Evolutionary conservation across 2,888 invertebrate species (phyloP), one percentile per base, ranked within the genome.

Genomic region (Pseudolycoriella hygida): DNA sequence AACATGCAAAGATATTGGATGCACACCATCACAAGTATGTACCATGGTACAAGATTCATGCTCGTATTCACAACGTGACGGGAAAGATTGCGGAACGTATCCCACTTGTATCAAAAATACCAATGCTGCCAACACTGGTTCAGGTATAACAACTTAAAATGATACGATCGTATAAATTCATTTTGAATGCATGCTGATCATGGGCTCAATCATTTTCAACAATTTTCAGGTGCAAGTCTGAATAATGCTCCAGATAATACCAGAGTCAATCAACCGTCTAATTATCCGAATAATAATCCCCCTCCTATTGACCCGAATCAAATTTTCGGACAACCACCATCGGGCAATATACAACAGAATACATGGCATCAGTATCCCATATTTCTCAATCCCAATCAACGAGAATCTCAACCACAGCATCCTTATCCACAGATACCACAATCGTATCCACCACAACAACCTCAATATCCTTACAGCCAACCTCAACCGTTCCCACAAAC

Each of bases 1-100:
- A 52, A 70, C 74, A 17, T 85, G 85, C 61, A 73, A 71, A 56
- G 85, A 85, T 57, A 85, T 85, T 54, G 83, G 83, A 43, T 85
- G 85, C 56, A 66, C 74, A 45, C 76, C 73, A 57, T 77, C 68
- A 55, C 74, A 85, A 64, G 72, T 74, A 48, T 85, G 85, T 62
- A 73, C 81, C 46, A 70, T 80, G 58, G 73, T 72, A 1, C 76
- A 78, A 55, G 82, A 83, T 53, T 77, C 80, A 1, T 85, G 85
- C 60, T 66, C 69, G 12, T 71, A 69, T 53, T 73, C 73, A 14
- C 71, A 73, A 51, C 63, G 68, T 50, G 67, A 70, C 38, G 60
- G 66, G 44, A 62, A 67, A 46, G 68, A 74, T 48, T 80, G 80
- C 51, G 79, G 80, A 46, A 70, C 67, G 40, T 80, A 78, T 58